Percentiles rank a stretch among this genome's conserved stretches.
Conservation (phyloP, 1,140 invertebrate genomes). For the Oreohelix idahoensis region DNA sequence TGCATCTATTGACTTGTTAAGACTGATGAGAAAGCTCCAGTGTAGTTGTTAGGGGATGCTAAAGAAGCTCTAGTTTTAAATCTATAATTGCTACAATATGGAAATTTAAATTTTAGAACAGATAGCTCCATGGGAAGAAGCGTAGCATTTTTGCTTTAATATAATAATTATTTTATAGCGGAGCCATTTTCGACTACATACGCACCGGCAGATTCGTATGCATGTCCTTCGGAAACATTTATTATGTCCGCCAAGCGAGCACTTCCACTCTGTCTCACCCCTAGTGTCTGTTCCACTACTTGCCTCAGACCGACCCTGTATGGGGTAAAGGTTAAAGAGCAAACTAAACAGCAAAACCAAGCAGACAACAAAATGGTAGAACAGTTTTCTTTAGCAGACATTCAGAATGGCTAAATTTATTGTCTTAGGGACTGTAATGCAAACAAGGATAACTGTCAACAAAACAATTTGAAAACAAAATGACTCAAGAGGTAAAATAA, state of each 20-base stretch:
- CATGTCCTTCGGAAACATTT: conserved; percentile 47
- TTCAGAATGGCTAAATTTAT: background rate
- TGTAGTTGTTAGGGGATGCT: too few species aligned
- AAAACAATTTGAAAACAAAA: too few species aligned
- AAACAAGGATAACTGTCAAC: too few species aligned
- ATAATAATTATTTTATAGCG: conserved; percentile 1
- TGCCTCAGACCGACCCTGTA: conserved; percentile 67
- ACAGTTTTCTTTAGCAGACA: background rate
- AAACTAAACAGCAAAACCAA: conserved; percentile 27
- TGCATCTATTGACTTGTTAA: too few species aligned
- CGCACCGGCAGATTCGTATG: conserved; percentile 65
- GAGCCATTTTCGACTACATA: conserved; percentile 41
- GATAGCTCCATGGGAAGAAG: background rate
- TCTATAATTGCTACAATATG: too few species aligned
- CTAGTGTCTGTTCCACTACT: conserved; percentile 65
- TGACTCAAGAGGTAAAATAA: too few species aligned
- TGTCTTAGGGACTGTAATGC: background rate
- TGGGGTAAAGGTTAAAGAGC: conserved; percentile 28
- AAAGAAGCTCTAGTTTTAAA: too few species aligned
- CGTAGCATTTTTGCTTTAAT: background rate
- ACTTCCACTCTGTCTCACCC: conserved; percentile 58
- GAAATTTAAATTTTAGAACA: background rate
- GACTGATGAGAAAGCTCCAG: too few species aligned
- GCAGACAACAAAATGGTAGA: conserved; percentile 18
- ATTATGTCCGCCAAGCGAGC: conserved; percentile 64